Conservation (phyloP, 2,113 vertebrate genomes). For the Oncorhynchus kisutch region DNA sequence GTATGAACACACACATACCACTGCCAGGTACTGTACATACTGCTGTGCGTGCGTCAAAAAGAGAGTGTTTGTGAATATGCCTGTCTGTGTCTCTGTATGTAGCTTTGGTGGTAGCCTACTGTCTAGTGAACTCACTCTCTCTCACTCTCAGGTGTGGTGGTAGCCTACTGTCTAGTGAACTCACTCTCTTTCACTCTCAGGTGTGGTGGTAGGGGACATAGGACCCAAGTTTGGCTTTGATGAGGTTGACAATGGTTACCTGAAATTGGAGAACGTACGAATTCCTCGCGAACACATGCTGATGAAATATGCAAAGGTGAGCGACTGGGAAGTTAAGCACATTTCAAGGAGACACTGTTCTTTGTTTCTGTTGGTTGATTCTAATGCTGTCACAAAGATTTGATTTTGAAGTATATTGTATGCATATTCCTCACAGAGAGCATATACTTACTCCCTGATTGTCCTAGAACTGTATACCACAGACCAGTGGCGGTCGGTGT, state of each 20-base stretch:
- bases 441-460: too few relatives aligned
- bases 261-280: slow-evolving; percentile 93
- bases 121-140: too few relatives aligned
- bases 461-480: too few relatives aligned
- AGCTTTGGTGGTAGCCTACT: too few relatives aligned
- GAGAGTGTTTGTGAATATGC: neutral
- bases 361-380: neutral
- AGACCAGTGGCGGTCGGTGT: too few relatives aligned
- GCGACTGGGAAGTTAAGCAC: neutral
- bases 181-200: slow-evolving; percentile 59
- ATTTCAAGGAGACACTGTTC: neutral
- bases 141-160: neutral
- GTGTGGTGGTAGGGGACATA: slow-evolving; percentile 92
- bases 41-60: neutral
- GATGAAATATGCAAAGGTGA: slow-evolving; percentile 95
- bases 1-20: slow-evolving; percentile 85
- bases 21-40: slow-evolving; percentile 82
- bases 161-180: neutral
- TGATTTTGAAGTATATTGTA: too few relatives aligned
- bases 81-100: neutral
- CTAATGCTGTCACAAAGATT: too few relatives aligned
- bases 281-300: slow-evolving; percentile 96
- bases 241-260: slow-evolving; percentile 93
- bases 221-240: slow-evolving; percentile 96
- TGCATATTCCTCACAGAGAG: too few relatives aligned